phyloP scores from a whole-genome alignment of 1,140 invertebrate species.

The Pseudomyrmex gracilis region DNA sequence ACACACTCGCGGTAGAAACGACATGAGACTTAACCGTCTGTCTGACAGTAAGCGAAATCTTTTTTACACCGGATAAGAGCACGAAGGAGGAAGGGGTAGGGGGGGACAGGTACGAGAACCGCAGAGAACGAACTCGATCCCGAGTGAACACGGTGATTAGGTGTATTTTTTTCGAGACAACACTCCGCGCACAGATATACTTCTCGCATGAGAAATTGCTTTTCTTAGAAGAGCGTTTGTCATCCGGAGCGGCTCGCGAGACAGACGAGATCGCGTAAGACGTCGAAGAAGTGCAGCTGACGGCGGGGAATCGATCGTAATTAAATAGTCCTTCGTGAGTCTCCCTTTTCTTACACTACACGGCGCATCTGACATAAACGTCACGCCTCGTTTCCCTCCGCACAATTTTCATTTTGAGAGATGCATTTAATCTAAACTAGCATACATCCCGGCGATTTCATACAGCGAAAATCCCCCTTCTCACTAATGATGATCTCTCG shows the following conservation, averaged over 20 bases:
- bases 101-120: neutral
- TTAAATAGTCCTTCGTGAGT: slow-evolving; percentile 16
- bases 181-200: neutral
- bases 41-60: slow-evolving; percentile 80
- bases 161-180: slow-evolving; percentile 36
- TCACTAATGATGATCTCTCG: slow-evolving; percentile 58
- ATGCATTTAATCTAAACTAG: neutral
- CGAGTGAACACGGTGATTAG: slow-evolving; percentile 31
- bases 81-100: neutral
- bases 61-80: slow-evolving; percentile 81
- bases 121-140: slow-evolving; percentile 42
- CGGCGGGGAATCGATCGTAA: slow-evolving; percentile 14
- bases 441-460: neutral
- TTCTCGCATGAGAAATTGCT: slow-evolving; percentile 6
- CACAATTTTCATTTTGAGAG: slow-evolving; percentile 2
- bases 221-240: slow-evolving; percentile 2
- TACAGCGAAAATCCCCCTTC: slow-evolving; percentile 12
- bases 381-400: neutral
- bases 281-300: neutral
- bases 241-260: neutral
- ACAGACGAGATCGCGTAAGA: slow-evolving; percentile 13
- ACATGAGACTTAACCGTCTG: slow-evolving; percentile 62
- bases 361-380: neutral
- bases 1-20: slow-evolving; percentile 70
- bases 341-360: neutral